Evolutionary conservation across 2,797 vertebrate genomes (phyloP).

Genomic region (Betta splendens): DNA sequence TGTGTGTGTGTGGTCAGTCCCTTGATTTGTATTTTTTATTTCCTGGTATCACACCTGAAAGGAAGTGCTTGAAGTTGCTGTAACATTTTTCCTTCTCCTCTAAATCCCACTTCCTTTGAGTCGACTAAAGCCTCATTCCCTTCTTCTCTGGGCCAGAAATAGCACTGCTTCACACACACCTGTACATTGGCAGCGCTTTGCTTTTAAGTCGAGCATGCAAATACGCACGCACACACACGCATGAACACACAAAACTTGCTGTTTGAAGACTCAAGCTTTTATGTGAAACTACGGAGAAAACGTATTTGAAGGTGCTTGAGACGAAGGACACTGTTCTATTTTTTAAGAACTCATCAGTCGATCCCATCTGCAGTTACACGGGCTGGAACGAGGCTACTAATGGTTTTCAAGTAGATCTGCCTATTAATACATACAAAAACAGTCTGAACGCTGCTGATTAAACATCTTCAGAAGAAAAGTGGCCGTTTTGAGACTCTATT

Average conservation of each 20-base stretch:
- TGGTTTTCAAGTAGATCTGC: constrained; percentile 1
- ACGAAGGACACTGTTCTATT: constrained; percentile 45
- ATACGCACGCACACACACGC: constrained; percentile 2
- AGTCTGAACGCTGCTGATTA: not conserved
- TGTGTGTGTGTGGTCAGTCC: constrained; percentile 30
- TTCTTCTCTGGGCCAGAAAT: constrained; percentile 65
- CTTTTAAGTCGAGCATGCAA: constrained; percentile 45
- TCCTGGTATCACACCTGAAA: constrained; percentile 52
- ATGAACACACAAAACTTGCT: constrained; percentile 18
- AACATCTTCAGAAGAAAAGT: not conserved
- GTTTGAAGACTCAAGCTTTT: constrained; percentile 48
- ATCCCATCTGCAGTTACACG: constrained; percentile 11
- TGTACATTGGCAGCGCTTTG: constrained; percentile 57
- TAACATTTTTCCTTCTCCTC: constrained; percentile 60
- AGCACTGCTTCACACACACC: constrained; percentile 53
- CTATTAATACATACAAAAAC: not conserved
- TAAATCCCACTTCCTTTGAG: constrained; percentile 66
- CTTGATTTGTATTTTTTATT: constrained; percentile 54
- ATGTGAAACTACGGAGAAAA: constrained; percentile 27
- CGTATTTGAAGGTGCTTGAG: constrained; percentile 32
- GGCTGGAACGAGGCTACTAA: constrained; percentile 12
- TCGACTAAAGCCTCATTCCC: constrained; percentile 54
- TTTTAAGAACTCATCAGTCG: constrained; percentile 42
- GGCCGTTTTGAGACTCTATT: not conserved
- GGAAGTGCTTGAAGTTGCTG: constrained; percentile 67